Evolutionary conservation across 2,888 invertebrate species (phyloP), one percentile per base, ranked within the genome.

Genomic region (Carterocephalus palaemon): DNA sequence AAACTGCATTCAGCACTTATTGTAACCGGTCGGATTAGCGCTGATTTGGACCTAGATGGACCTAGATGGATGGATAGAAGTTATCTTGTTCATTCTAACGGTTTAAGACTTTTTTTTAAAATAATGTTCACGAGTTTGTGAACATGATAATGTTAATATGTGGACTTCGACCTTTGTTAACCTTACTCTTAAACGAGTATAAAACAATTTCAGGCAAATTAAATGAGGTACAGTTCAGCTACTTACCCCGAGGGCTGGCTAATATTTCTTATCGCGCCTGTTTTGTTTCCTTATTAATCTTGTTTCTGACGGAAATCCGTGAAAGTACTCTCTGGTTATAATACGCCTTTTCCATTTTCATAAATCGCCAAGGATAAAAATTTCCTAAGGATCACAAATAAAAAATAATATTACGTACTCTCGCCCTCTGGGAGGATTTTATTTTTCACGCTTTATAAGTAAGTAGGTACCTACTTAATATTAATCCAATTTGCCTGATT

Each of bases 271-370:
- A 64, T 66, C 56, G 59, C 45, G 10, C 40, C 53, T 54, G 51
- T 54, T 64, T 70, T 61, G 56, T 64, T 66, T 58, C 43, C 52
- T 51, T 55, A 56, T 53, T 62, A 65, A 73, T 64, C 57, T 60
- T 53, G 57, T 60, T 63, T 57, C 48, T 26, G 49, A 56, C 45
- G 51, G 33, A 53, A 54, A 51, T 49, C 47, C 31, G 41, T 41
- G 48, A 48, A 46, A 42, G 29, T 36, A 45, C 31, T 19, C 36
- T 40, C 47, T 46, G 47, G 41, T 26, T 19, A 43, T 39, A 29
- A 26, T 33, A 45, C 41, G 24, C 39, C 33, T 33, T 31, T 17
- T n/a, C 13, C 26, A 19, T 28, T 28, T 20, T 24, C 24, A 24
- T 20, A 9, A 41, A 17, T 41, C 6, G 13, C 19, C n/a, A 19